phyloP scores from a whole-genome alignment of 2,113 vertebrate genomes.

The Paradoxurus hermaphroditus region DNA sequence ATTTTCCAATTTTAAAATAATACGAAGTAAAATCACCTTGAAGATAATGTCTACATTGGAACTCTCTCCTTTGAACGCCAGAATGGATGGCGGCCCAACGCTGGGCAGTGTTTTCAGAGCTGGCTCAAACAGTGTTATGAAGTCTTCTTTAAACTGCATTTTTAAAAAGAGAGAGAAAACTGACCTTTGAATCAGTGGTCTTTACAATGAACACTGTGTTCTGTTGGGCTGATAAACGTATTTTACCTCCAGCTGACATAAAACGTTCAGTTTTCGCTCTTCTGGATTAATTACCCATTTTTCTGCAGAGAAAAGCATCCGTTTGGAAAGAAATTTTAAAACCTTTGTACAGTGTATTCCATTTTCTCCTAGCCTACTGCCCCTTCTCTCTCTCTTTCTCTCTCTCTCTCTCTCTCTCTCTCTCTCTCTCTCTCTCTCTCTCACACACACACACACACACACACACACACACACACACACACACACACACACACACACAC shows the following conservation, averaged over 20 bases:
- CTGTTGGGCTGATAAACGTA: neutral
- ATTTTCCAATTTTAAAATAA: neutral
- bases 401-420: too few species aligned
- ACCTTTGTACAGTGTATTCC: neutral
- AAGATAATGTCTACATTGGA: neutral
- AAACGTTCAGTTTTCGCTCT: conserved; percentile 45
- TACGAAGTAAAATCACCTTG: conserved; percentile 50
- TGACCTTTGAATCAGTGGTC: neutral
- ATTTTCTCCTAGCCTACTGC: neutral
- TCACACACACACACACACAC: too few species aligned
- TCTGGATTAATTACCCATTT: conserved; percentile 64
- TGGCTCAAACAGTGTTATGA: conserved; percentile 43
- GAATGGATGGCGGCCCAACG: conserved; percentile 27
- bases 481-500: neutral
- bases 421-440: too few species aligned
- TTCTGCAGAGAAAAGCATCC: conserved; percentile 48
- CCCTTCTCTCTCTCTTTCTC: too few species aligned
- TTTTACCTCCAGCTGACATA: conserved; percentile 71
- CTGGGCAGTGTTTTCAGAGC: conserved; percentile 54
- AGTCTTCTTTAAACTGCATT: conserved; percentile 66
- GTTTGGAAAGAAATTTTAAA: neutral
- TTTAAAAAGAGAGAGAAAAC: neutral
- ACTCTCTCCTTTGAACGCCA: conserved; percentile 40
- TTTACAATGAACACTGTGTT: neutral
- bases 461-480: neutral